Evolutionary conservation across 2,113 vertebrate genomes (phyloP).

Genomic region (Hippoglossus stenolepis): DNA sequence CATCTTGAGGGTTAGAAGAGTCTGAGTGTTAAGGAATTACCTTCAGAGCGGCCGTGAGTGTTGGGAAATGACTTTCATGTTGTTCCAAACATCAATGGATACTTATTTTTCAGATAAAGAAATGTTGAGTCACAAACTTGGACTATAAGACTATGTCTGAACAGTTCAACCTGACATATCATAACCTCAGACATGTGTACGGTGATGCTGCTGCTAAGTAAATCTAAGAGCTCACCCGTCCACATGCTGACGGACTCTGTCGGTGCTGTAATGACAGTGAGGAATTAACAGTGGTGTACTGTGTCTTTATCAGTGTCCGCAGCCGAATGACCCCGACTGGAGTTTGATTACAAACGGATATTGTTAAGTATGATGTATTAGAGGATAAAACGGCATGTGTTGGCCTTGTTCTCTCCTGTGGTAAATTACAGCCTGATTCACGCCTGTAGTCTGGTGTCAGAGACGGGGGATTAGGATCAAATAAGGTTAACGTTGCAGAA

Average conservation of each 20-base stretch:
- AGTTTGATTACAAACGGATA: constrained; percentile 50
- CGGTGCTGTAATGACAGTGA: constrained; percentile 19
- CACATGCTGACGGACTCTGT: constrained; percentile 7
- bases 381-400: constrained; percentile 34
- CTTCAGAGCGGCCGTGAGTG: too few relatives aligned
- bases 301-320: constrained; percentile 42
- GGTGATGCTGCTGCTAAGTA: neutral
- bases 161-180: too few relatives aligned
- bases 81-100: too few relatives aligned
- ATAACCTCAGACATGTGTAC: too few relatives aligned
- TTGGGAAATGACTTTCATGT: too few relatives aligned
- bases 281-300: constrained; percentile 21
- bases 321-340: constrained; percentile 24
- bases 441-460: constrained; percentile 13
- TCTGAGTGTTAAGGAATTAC: too few relatives aligned
- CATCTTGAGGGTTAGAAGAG: too few relatives aligned
- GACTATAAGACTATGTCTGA: too few relatives aligned
- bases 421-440: constrained; percentile 30
- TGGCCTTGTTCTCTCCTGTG: constrained; percentile 12
- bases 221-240: constrained; percentile 6
- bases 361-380: constrained; percentile 40
- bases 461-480: constrained; percentile 21
- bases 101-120: too few relatives aligned
- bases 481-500: constrained; percentile 40
- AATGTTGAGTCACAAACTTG: too few relatives aligned